These are phyloP conservation scores for Sus scrofa DNA, from an alignment of 2,113 vertebrate species.

Conservation along the genomic window DNA sequence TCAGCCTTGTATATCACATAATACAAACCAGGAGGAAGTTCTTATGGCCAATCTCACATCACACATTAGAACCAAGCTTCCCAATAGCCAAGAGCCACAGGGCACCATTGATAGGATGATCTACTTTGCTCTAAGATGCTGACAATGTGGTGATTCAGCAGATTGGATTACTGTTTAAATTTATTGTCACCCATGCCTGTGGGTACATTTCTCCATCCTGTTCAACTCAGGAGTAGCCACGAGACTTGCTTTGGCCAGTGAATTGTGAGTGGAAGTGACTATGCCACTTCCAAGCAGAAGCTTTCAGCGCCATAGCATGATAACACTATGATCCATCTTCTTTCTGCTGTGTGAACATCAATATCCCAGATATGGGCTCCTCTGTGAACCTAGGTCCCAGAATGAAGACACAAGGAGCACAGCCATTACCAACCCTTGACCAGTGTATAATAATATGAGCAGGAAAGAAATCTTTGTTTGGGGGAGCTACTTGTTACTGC, in stretches of 20 bases:
- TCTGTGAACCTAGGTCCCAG: background rate
- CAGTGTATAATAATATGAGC: background rate
- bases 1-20: background rate
- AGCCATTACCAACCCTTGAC: background rate
- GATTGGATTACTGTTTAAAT: conserved; percentile 26
- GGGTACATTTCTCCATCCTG: background rate
- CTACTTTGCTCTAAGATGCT: conserved; percentile 5
- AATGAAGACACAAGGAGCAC: conserved; percentile 24
- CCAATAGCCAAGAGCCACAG: background rate
- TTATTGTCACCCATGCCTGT: conserved; percentile 43
- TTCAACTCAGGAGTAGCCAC: conserved; percentile 50
- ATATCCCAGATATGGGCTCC: background rate
- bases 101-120: background rate
- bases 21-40: background rate
- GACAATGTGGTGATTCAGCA: background rate
- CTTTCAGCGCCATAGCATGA: background rate
- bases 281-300: conserved; percentile 30
- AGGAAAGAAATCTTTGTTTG: conserved; percentile 12
- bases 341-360: background rate
- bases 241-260: conserved; percentile 14
- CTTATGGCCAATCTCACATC: background rate
- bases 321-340: background rate
- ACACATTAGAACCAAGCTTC: conserved; percentile 15
- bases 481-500: background rate
- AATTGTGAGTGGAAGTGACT: conserved; percentile 18